These are phyloP conservation scores for Falco peregrinus DNA, from an alignment of 2,797 vertebrate genomes.

Conservation along the genomic window DNA sequence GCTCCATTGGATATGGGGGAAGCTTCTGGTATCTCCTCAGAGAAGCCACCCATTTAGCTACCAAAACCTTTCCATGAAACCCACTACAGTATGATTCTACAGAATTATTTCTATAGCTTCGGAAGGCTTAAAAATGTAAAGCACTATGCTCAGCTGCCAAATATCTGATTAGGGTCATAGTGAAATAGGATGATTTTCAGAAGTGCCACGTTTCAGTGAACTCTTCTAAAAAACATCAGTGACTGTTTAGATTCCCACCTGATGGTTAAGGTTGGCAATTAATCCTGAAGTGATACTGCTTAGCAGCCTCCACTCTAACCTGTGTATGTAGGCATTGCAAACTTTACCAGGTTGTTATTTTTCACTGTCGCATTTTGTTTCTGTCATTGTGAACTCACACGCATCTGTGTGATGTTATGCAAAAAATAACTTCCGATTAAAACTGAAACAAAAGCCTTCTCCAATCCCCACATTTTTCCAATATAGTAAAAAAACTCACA, in stretches of 20 bases:
- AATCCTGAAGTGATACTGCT: background rate
- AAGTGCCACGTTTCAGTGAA: background rate
- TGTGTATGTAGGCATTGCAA: background rate
- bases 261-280: background rate
- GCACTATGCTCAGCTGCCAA: background rate
- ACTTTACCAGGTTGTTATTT: background rate
- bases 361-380: background rate
- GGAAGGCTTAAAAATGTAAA: background rate
- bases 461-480: fast-evolving
- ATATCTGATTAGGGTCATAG: background rate
- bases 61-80: no score
- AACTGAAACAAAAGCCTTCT: background rate
- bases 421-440: background rate
- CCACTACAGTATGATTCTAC: background rate
- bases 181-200: background rate
- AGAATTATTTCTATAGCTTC: background rate
- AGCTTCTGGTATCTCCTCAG: no score
- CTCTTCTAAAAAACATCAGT: background rate
- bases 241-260: background rate
- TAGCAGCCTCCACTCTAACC: no score
- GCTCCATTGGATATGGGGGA: no score
- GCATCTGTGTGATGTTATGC: fast-evolving
- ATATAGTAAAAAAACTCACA: fast-evolving
- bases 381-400: background rate
- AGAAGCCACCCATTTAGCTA: no score